phyloP scores from a whole-genome alignment of 2,797 vertebrate species.

The Mormyrops boulengeri region DNA sequence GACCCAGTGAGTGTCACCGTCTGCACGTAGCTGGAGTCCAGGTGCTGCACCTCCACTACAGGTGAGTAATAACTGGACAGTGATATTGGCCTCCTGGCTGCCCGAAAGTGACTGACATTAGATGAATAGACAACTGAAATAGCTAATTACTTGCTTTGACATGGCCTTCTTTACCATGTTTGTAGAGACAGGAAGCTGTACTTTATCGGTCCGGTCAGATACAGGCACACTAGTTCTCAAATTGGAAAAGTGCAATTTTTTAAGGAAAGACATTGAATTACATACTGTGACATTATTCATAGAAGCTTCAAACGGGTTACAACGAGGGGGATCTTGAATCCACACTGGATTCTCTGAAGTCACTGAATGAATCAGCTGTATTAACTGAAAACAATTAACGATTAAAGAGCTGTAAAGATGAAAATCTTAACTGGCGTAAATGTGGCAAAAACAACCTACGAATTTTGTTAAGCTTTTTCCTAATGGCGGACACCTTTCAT shows the following conservation, averaged over 20 bases:
- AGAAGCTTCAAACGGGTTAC: neutral
- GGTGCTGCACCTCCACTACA: constrained; percentile 13
- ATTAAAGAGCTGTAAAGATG: neutral
- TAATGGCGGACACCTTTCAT: neutral
- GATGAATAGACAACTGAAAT: neutral
- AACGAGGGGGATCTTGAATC: neutral
- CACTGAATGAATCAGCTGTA: neutral
- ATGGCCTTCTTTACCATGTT: neutral
- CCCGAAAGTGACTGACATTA: neutral
- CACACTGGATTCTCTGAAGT: neutral
- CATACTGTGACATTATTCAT: neutral
- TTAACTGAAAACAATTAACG: neutral
- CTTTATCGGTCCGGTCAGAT: neutral
- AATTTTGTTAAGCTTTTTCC: neutral
- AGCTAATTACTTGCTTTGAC: neutral
- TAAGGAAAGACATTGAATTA: neutral
- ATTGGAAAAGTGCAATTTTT: neutral
- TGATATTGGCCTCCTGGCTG: neutral
- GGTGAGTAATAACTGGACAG: constrained; percentile 35
- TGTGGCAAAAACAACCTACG: neutral
- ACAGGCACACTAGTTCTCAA: neutral
- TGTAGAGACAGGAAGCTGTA: neutral
- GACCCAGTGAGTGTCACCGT: constrained; percentile 10
- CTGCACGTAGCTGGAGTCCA: neutral
- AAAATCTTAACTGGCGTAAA: neutral